phyloP scores from a whole-genome alignment of 2,113 vertebrate genomes.

The Datnioides undecimradiatus region DNA sequence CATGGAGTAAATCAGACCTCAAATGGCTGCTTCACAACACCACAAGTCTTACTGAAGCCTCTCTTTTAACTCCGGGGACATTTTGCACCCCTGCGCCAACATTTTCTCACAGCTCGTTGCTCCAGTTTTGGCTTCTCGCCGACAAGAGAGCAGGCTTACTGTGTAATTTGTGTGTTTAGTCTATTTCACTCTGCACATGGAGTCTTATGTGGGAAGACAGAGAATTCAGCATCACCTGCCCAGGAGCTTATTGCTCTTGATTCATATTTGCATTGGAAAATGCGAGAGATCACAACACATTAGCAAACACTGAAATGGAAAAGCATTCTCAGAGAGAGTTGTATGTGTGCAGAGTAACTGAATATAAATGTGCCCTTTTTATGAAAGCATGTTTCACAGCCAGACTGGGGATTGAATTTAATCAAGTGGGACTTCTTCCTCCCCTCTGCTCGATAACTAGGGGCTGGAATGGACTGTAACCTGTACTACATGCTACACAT shows the following conservation, averaged over 20 bases:
- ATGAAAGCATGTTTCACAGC: conserved; percentile 56
- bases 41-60: conserved; percentile 2
- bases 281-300: conserved; percentile 58
- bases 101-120: conserved; percentile 30
- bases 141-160: conserved; percentile 22
- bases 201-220: conserved; percentile 47
- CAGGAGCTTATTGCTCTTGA: conserved; percentile 57
- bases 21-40: conserved; percentile 41
- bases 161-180: conserved; percentile 41
- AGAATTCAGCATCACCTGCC: conserved; percentile 63
- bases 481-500: conserved; percentile 39
- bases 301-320: conserved; percentile 46
- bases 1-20: conserved; percentile 44
- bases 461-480: conserved; percentile 46
- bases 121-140: conserved; percentile 26
- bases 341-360: conserved; percentile 50
- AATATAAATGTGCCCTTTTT: conserved; percentile 60
- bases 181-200: conserved; percentile 25
- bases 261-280: conserved; percentile 69
- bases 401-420: conserved; percentile 49
- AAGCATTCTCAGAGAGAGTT: conserved; percentile 28
- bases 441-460: conserved; percentile 25
- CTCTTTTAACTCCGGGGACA: conserved; percentile 9
- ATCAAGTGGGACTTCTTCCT: conserved; percentile 49
- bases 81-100: not conserved